phyloP scores from a whole-genome alignment of 2,888 invertebrate genomes.

The Andrena trimmerana region DNA sequence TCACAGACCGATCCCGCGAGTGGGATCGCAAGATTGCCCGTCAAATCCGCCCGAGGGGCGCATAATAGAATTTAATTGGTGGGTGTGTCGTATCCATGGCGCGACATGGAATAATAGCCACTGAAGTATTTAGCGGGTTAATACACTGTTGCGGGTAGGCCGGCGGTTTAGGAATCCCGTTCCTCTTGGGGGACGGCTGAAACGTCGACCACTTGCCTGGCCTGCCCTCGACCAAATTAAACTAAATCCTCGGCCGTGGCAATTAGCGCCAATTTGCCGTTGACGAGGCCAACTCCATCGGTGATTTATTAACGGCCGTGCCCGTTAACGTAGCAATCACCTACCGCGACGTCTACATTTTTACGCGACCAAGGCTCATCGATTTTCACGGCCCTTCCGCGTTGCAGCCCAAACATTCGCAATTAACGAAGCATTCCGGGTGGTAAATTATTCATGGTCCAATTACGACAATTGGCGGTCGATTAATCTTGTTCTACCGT shows the following conservation, averaged over 20 bases:
- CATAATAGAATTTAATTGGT: constrained; percentile 50
- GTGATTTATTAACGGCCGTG: constrained; percentile 75
- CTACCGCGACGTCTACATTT: constrained; percentile 20
- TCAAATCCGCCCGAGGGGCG: constrained; percentile 39
- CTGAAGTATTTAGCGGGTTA: constrained; percentile 64
- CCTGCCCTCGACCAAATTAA: constrained; percentile 75
- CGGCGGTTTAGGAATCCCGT: constrained; percentile 61
- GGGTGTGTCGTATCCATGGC: constrained; percentile 40
- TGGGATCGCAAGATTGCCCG: constrained; percentile 42
- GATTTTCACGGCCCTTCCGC: background rate
- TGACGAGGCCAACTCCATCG: constrained; percentile 61
- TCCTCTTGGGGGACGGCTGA: constrained; percentile 43
- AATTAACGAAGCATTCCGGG: constrained; percentile 34
- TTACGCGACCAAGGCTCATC: constrained; percentile 14
- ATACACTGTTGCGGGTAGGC: constrained; percentile 66
- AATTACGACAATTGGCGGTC: constrained; percentile 34
- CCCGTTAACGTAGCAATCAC: constrained; percentile 32
- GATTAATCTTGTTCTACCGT: constrained; percentile 5
- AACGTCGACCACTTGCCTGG: constrained; percentile 59
- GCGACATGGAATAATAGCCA: constrained; percentile 57
- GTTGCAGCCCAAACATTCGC: constrained; percentile 24
- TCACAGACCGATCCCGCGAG: background rate
- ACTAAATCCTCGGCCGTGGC: constrained; percentile 80
- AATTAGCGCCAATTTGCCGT: constrained; percentile 82
- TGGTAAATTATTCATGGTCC: constrained; percentile 53